Evolutionary conservation across 2,797 vertebrate genomes (phyloP).

Genomic region (Salmo trutta): DNA sequence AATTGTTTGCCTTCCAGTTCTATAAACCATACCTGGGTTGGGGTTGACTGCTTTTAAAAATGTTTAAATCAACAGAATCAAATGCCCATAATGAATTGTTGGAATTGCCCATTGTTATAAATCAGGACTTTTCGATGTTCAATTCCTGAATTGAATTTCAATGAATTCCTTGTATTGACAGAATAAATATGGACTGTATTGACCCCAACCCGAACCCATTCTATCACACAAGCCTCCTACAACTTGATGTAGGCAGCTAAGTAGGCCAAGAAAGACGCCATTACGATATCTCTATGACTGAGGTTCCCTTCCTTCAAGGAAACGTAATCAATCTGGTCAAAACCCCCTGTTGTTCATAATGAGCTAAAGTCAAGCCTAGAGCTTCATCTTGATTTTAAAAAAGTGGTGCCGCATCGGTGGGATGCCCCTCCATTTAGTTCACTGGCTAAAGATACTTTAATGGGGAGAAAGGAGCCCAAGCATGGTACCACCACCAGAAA

Average conservation of each 20-base stretch:
- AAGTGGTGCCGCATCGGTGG: constrained; percentile 43
- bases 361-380: constrained; percentile 49
- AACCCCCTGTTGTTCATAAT: constrained; percentile 36
- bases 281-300: not conserved
- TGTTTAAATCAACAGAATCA: not conserved
- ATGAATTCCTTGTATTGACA: not conserved
- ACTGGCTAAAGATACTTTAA: constrained; percentile 67
- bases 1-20: not conserved
- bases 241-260: constrained; percentile 39
- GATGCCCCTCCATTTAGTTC: constrained; percentile 41
- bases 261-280: constrained; percentile 29
- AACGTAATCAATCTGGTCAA: constrained; percentile 20
- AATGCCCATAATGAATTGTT: not conserved
- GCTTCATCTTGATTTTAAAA: constrained; percentile 32
- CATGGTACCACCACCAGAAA: constrained; percentile 53
- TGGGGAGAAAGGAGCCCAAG: constrained; percentile 55
- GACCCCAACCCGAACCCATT: constrained; percentile 48
- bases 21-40: not conserved
- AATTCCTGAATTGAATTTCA: not conserved
- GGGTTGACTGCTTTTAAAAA: not conserved
- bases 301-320: constrained; percentile 41
- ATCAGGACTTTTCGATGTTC: not conserved
- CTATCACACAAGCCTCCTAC: constrained; percentile 49
- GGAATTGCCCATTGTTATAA: not conserved
- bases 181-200: not conserved